Evolutionary conservation across 2,113 vertebrate genomes (phyloP), one percentile per base, ranked within the genome.

Genomic region (Caloenas nicobarica): DNA sequence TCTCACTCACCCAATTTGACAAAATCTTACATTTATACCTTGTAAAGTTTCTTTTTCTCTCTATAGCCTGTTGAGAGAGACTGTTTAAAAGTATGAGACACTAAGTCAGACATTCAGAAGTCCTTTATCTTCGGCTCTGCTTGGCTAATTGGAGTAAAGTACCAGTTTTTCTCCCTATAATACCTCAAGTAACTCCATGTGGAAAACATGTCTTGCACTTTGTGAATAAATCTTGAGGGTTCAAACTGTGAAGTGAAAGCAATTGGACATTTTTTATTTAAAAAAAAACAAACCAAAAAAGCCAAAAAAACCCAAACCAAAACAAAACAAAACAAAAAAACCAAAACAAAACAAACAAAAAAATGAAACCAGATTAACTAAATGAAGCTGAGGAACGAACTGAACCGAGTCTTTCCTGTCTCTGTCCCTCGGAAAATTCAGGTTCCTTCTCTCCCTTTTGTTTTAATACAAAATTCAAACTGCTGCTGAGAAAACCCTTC

Each of bases 101-200:
- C 69, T 81, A 80, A 89, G 46, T 53, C 80, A 81, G 69, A 89
- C 64, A 68, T 60, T 92, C 72, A 79, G 24, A 92, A 93, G 65
- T 60, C 60, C 94, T 97, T 95, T 87, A 84, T 91, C 83, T 95
- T 92, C 42, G 86, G 53, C 34, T 81, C 77, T 87, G 65, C 48
- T 95, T 87, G 44, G 72, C 54, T 97, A 93, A 96, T 93, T 95
- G 93, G 92, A 94, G 56, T 81, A 91, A 96, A 77, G 64, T 79
- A 78, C n/a, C 42, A 60, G 68, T 92, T 95, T 93, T 90, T 76
- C 3, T 6, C 31, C 42, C 46, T 92, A 69, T 90, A 97, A 91
- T 81, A 91, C 77, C 94, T 92, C 48, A 84, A 93, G 81, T 73
- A 95, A 81, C 73, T 96, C 83, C 89, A 81, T 8, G 31, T 93